A percentile compares a stretch with the other conserved stretches of the same genome.
phyloP scores from a whole-genome alignment of 2,888 invertebrate species.

The Meandrusa payeni region DNA sequence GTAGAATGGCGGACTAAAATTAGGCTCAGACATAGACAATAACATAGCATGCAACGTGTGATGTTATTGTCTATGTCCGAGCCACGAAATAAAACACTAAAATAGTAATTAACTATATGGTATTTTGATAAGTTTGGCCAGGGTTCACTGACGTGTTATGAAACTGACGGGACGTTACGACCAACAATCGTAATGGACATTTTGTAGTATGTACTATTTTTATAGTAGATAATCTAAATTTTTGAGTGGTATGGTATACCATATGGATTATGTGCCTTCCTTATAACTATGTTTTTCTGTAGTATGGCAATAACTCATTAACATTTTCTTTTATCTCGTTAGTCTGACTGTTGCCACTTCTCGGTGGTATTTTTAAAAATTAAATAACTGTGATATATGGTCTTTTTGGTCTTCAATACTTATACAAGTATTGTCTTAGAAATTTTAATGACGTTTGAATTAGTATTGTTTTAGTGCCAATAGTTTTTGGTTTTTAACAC shows the following conservation, averaged over 20 bases:
- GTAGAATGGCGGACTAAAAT: no score
- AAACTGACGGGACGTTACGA: no score
- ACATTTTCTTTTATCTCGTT: conserved; percentile 2
- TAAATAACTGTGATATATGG: conserved; percentile 61
- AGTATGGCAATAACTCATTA: neutral
- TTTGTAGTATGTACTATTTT: conserved; percentile 12
- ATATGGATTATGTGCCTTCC: conserved; percentile 15
- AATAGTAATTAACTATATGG: no score
- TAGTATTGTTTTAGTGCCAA: conserved; percentile 64
- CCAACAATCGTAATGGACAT: conserved; percentile 2
- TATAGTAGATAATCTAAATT: conserved; percentile 10
- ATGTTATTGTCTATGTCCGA: no score
- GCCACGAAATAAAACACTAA: no score
- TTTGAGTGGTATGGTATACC: conserved; percentile 9
- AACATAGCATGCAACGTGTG: no score
- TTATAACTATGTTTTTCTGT: neutral
- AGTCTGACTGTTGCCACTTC: conserved; percentile 30
- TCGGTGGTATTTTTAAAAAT: conserved; percentile 47
- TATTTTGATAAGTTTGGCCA: no score
- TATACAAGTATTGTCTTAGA: conserved; percentile 34
- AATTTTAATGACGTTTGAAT: conserved; percentile 35
- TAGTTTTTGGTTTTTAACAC: conserved; percentile 51
- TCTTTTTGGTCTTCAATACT: conserved; percentile 38
- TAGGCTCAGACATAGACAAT: no score
- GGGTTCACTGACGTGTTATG: no score